A percentile compares a stretch with the other conserved stretches of the same genome.
Conservation (phyloP, 2,797 vertebrate species). For the Chiroxiphia lanceolata region DNA sequence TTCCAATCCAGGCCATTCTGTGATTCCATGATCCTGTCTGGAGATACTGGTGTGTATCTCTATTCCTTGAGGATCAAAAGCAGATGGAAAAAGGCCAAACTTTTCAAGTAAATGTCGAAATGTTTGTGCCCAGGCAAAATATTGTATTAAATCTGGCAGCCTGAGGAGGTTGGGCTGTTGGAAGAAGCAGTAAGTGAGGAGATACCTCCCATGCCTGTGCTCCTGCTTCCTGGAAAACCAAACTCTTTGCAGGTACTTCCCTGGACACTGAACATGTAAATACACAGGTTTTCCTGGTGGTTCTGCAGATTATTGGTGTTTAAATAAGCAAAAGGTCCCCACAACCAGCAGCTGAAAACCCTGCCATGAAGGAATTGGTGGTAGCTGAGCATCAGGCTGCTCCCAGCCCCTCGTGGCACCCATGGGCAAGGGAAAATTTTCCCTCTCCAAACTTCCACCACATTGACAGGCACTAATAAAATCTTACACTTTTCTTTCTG, state of each 20-base stretch:
- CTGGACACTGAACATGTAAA: neutral
- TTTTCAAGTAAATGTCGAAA: neutral
- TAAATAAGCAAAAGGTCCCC: neutral
- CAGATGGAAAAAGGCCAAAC: neutral
- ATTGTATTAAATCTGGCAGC: neutral
- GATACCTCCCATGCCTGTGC: neutral
- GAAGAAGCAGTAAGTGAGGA: neutral
- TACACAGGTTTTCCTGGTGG: neutral
- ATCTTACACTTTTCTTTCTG: neutral
- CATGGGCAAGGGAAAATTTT: neutral
- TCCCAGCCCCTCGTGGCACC: neutral
- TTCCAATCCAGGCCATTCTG: neutral
- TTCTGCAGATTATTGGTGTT: neutral
- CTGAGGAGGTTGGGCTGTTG: neutral
- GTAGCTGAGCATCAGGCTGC: neutral
- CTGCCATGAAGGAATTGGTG: neutral
- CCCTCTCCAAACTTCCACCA: neutral
- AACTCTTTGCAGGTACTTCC: neutral
- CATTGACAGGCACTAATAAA: neutral
- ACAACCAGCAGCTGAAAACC: neutral
- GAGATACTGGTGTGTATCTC: neutral
- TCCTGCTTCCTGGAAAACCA: neutral
- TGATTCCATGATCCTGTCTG: neutral
- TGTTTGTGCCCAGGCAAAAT: neutral
- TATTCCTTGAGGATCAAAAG: neutral